Evolutionary conservation across 1,140 invertebrate genomes (phyloP).

Genomic region (Microplitis mediator): DNA sequence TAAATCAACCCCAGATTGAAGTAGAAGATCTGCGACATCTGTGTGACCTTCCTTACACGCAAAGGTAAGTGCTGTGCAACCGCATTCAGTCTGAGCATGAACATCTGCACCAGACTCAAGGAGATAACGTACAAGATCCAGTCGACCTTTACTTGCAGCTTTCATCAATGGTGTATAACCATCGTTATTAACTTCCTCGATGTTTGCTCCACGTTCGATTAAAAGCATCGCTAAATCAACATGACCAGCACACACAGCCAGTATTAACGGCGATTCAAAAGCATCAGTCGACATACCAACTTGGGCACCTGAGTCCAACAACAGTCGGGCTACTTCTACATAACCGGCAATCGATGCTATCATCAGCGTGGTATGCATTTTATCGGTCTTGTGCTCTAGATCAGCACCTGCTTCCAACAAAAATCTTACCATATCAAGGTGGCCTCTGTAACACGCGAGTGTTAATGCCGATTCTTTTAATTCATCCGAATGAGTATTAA

Average conservation of each 20-base stretch:
- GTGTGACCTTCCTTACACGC: constrained; percentile 97
- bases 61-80: constrained; percentile 96
- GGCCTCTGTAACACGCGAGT: constrained; percentile 96
- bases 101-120: constrained; percentile 87
- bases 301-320: constrained; percentile 95
- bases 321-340: too few relatives aligned
- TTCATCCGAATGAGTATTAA: constrained; percentile 98
- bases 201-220: constrained; percentile 95
- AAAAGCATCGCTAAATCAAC: constrained; percentile 94
- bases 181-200: constrained; percentile 99
- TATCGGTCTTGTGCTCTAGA: constrained; percentile 96
- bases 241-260: constrained; percentile 98
- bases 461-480: constrained; percentile 97
- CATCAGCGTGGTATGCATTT: constrained; percentile 99
- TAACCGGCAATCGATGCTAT: constrained; percentile 99
- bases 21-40: constrained; percentile 87
- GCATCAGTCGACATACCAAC: constrained; percentile 99
- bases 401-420: constrained; percentile 92
- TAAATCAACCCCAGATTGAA: constrained; percentile 88
- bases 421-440: constrained; percentile 97
- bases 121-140: constrained; percentile 89
- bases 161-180: constrained; percentile 99
- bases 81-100: constrained; percentile 91
- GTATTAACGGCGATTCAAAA: constrained; percentile 97
- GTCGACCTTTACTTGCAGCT: constrained; percentile 94